phyloP scores from a whole-genome alignment of 1,140 invertebrate genomes.

The Grapholita molesta region DNA sequence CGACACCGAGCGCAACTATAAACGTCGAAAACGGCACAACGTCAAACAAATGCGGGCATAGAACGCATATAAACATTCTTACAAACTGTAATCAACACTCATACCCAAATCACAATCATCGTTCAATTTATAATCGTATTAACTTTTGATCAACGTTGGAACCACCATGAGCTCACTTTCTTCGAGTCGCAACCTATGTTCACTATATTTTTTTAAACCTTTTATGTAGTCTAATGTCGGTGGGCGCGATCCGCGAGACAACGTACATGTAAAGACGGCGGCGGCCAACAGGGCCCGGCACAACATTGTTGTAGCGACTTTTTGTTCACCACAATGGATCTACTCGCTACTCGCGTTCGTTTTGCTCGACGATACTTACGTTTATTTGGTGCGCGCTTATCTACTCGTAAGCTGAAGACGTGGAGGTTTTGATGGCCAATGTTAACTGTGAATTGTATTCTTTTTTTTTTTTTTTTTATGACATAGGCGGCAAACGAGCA shows the following conservation, averaged over 20 bases:
- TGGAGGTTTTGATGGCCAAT: neutral
- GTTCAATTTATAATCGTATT: neutral
- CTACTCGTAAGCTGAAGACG: neutral
- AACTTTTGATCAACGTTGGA: neutral
- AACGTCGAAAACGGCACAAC: neutral
- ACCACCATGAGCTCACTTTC: neutral
- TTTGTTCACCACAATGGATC: slow-evolving; percentile 28
- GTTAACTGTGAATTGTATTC: neutral
- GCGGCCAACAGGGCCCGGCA: slow-evolving; percentile 45
- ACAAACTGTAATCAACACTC: neutral
- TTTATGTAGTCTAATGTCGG: slow-evolving; percentile 55
- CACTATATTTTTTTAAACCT: slow-evolving; percentile 44
- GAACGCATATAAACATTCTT: slow-evolving; percentile 7
- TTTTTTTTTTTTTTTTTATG: slow-evolving; percentile 2
- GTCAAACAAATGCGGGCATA: neutral
- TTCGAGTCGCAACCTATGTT: neutral
- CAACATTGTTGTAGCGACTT: slow-evolving; percentile 40
- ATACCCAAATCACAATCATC: neutral
- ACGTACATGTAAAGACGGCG: slow-evolving; percentile 64
- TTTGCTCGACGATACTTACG: neutral
- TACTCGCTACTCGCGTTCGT: slow-evolving; percentile 2
- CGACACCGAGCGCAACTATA: neutral
- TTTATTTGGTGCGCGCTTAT: neutral
- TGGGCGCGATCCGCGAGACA: slow-evolving; percentile 38
- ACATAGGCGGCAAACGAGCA: too few species aligned